A percentile compares a stretch with the other conserved stretches of the same genome.
phyloP scores from a whole-genome alignment of 1,140 invertebrate species.

The Heterodera schachtii region DNA sequence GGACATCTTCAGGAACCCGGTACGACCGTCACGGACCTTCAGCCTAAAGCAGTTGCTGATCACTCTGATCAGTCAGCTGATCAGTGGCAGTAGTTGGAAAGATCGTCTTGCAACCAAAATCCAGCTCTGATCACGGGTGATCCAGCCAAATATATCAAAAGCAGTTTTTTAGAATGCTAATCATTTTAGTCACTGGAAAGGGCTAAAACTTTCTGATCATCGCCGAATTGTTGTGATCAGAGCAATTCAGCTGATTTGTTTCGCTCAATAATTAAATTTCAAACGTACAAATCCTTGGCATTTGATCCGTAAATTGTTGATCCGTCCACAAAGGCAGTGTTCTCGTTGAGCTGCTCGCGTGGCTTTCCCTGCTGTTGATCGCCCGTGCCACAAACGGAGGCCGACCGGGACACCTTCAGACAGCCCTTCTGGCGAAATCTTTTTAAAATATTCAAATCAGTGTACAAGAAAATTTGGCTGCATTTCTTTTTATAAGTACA shows the following conservation, averaged over 20 bases:
- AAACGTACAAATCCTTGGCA: constrained; percentile 53
- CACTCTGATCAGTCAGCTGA: no score
- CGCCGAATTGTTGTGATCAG: no score
- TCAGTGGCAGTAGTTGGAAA: no score
- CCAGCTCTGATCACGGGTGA: no score
- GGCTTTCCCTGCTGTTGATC: constrained; percentile 37
- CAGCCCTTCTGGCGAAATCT: constrained; percentile 61
- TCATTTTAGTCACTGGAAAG: no score
- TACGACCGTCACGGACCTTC: constrained; percentile 63
- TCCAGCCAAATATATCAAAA: no score
- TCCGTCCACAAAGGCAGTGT: constrained; percentile 59
- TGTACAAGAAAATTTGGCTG: constrained; percentile 36
- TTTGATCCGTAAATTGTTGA: constrained; percentile 64
- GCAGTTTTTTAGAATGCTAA: no score
- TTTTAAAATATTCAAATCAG: no score
- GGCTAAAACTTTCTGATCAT: no score
- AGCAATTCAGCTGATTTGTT: no score
- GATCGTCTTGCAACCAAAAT: no score
- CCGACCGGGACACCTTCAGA: constrained; percentile 60
- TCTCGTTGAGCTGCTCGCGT: constrained; percentile 62
- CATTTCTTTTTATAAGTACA: no score
- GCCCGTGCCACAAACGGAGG: constrained; percentile 61
- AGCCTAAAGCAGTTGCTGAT: neutral
- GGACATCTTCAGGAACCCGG: constrained; percentile 62
- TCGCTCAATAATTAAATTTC: neutral